A percentile compares a stretch with the other conserved stretches of the same genome.
Evolutionary conservation across 1,140 invertebrate species (phyloP).

Genomic region (Trichonephila clavipes): DNA sequence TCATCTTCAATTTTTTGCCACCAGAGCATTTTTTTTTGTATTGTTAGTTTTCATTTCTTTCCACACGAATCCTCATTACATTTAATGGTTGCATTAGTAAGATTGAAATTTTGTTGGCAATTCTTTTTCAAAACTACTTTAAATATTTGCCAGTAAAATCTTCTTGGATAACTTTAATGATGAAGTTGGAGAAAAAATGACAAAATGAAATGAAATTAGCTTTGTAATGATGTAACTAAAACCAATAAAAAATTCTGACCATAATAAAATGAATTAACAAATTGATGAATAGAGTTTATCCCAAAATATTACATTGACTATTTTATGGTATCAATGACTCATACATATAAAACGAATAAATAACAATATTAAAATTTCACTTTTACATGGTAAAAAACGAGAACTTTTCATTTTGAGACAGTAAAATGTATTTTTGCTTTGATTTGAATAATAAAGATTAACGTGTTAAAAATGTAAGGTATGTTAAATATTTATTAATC

Average conservation of each 20-base stretch:
- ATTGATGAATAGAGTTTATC: background rate
- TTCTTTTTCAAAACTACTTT: background rate
- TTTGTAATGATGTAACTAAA: background rate
- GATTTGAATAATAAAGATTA: no score
- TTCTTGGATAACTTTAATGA: background rate
- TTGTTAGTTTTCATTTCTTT: background rate
- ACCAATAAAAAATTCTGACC: background rate
- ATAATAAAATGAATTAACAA: background rate
- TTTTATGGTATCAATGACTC: no score
- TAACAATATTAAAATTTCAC: no score
- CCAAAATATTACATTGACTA: no score
- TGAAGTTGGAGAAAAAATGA: background rate
- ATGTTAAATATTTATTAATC: no score
- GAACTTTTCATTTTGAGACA: no score
- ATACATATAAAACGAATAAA: no score
- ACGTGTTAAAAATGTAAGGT: no score
- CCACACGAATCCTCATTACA: background rate
- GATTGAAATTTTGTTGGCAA: background rate
- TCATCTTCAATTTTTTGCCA: no score
- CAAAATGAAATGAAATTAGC: background rate
- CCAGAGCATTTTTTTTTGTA: no score
- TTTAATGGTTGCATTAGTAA: background rate
- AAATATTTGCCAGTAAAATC: background rate
- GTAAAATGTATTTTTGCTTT: no score
- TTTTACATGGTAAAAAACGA: no score